Percentiles rank a stretch among this genome's conserved stretches.
These are phyloP conservation scores for Lathronympha strigana DNA, from an alignment of 2,888 invertebrate species.

Conservation along the genomic window DNA sequence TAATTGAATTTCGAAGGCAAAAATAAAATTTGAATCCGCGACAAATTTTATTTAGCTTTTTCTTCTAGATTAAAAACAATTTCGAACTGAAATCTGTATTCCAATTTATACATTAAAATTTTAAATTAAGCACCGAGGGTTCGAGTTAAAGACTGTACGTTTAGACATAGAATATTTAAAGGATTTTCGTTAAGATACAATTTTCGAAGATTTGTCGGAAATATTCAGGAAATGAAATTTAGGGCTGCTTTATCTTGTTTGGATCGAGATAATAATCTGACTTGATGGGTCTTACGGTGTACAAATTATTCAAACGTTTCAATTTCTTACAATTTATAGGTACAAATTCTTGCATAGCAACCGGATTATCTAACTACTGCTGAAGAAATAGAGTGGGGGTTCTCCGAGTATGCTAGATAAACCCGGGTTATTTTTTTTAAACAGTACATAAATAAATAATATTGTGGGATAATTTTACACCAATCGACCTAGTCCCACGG, in stretches of 20 bases:
- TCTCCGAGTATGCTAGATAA: too few relatives aligned
- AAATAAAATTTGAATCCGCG: slow-evolving; percentile 41
- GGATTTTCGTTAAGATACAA: slow-evolving; percentile 18
- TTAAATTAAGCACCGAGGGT: slow-evolving; percentile 21
- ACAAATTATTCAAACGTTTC: neutral
- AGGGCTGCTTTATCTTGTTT: neutral
- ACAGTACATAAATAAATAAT: too few relatives aligned
- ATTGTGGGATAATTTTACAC: too few relatives aligned
- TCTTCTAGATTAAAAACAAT: slow-evolving; percentile 35
- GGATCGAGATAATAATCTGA: slow-evolving; percentile 1
- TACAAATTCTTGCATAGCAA: neutral
- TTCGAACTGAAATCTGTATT: slow-evolving; percentile 36
- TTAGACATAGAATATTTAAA: slow-evolving; percentile 30
- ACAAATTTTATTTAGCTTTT: slow-evolving; percentile 41
- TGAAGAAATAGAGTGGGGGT: too few relatives aligned
- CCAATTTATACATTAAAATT: slow-evolving; percentile 39
- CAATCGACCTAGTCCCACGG: too few relatives aligned
- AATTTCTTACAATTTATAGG: neutral
- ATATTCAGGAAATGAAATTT: slow-evolving; percentile 26
- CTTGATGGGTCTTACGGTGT: neutral
- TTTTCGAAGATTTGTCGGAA: slow-evolving; percentile 9
- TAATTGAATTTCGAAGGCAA: slow-evolving; percentile 35
- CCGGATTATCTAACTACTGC: too few relatives aligned
- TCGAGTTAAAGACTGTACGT: slow-evolving; percentile 29
- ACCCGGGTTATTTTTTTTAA: too few relatives aligned